These are phyloP conservation scores for Sebastes fasciatus DNA, from an alignment of 2,113 vertebrate species.

Conservation along the genomic window DNA sequence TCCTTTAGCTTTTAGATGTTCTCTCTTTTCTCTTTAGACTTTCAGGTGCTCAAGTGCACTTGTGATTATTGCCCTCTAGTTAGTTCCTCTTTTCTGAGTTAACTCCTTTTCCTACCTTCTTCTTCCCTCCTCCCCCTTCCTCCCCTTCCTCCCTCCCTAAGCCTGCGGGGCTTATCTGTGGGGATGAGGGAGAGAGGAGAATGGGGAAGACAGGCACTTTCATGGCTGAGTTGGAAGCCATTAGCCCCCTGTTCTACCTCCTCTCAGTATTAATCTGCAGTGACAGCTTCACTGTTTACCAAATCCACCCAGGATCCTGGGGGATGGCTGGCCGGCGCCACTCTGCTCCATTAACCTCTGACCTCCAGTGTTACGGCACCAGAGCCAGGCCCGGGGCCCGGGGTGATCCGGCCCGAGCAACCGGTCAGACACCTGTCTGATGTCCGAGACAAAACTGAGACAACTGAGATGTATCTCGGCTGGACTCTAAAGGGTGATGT, in stretches of 20 bases:
- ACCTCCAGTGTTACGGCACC: conserved; percentile 76
- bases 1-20: conserved; percentile 16
- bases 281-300: conserved; percentile 88
- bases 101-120: conserved; percentile 39
- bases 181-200: conserved; percentile 74
- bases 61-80: conserved; percentile 57
- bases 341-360: conserved; percentile 87
- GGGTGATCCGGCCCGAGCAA: conserved; percentile 58
- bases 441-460: conserved; percentile 40
- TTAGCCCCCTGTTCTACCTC: conserved; percentile 78
- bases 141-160: conserved; percentile 16
- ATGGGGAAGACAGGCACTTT: conserved; percentile 78
- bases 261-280: conserved; percentile 86
- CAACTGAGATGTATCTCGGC: conserved; percentile 44
- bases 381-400: conserved; percentile 71
- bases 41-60: conserved; percentile 46
- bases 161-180: conserved; percentile 63
- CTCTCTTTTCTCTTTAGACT: conserved; percentile 29
- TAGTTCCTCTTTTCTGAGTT: conserved; percentile 32
- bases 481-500: conserved; percentile 13
- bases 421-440: conserved; percentile 81
- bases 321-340: conserved; percentile 82
- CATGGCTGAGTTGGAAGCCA: conserved; percentile 80
- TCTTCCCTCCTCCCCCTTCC: background rate
- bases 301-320: conserved; percentile 84